Base-by-base conservation (phyloP, 1,140 invertebrate genomes). In the Drosophila baimaii region DNA sequence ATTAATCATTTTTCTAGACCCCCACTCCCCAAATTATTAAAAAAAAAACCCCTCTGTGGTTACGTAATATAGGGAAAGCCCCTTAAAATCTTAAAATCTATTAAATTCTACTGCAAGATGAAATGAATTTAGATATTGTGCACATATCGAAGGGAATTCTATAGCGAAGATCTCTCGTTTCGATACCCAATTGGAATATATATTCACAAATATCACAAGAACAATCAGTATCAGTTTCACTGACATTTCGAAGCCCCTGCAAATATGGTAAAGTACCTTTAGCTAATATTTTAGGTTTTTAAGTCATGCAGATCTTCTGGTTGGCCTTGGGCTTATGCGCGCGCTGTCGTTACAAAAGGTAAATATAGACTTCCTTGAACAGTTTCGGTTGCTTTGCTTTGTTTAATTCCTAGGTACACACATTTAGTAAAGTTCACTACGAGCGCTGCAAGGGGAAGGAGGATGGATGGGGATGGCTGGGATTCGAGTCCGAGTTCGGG, bases 381-480 rank as follows among this genome's bases (percentile, higher is more conserved):
- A 77, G 66, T 62, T 75, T 65, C 54, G 29, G 31, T 57, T 66
- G 33, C 31, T 75, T 51, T 44, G 61, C 43, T 54, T 49, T 59
- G 61, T 77, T 58, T 75, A 57, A 57, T 58, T 58, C 47, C 57
- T 76, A 85, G 71, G 79, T 79, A 82, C 80, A 63, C 65, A 79
- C 64, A 83, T 74, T 81, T 62, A 74, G 71, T 82, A 52, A 46
- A 41, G 62, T 64, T 82, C 23, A 43, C 62, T 82, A 74, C 68
- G 27, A 51, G 79, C 61, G 79, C 79, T 73, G 79, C 79, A 83
- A 82, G 78, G 55, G 61, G 57, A 47, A 46, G 0, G 19, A 21
- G 13, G 7, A 21, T 19, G n/a, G 49, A n/a, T n/a, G 17, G 17
- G 25, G 49, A 2, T 49, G 12, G 44, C 12, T 19, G 15, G 21